Conservation (phyloP, 1,140 invertebrate genomes). For the Drosophila albomicans region DNA sequence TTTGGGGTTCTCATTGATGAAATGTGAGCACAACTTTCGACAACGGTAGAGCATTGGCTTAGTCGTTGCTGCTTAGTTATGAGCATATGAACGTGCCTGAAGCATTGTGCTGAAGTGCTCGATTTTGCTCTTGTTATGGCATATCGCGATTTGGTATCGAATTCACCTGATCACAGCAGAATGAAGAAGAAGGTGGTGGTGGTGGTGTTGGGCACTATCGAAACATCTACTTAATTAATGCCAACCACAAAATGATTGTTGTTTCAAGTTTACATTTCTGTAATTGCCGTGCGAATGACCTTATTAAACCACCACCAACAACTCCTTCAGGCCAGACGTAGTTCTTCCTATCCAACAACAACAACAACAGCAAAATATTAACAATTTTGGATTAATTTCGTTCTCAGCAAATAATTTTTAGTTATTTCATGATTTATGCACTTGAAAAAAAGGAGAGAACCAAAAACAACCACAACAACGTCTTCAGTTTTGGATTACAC, state of each 20-base stretch:
- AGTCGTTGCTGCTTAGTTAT: not conserved
- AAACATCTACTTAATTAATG: conserved; percentile 14
- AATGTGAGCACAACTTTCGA: too few relatives aligned
- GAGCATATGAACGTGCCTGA: not conserved
- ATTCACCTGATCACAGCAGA: conserved; percentile 26
- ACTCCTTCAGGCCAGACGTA: not conserved
- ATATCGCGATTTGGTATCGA: conserved; percentile 23
- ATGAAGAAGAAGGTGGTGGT: not conserved
- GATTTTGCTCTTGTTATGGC: conserved; percentile 9
- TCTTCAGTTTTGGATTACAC: conserved; percentile 56
- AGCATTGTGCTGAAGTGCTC: conserved; percentile 1
- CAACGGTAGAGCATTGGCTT: not conserved
- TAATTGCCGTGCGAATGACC: conserved; percentile 38
- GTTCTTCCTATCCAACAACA: too few relatives aligned
- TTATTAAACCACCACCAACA: conserved; percentile 4
- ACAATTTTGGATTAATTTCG: not conserved
- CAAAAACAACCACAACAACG: conserved; percentile 20
- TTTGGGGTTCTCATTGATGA: too few relatives aligned
- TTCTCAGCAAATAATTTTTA: conserved; percentile 27
- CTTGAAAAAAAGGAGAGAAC: conserved; percentile 36
- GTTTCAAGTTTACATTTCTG: conserved; percentile 10
- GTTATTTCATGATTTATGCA: conserved; percentile 41
- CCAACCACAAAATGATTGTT: conserved; percentile 15
- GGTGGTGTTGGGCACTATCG: not conserved
- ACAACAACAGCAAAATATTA: not conserved